These are phyloP conservation scores for Eumacrocentrus americanus DNA, from an alignment of 2,888 invertebrate species.

Conservation along the genomic window DNA sequence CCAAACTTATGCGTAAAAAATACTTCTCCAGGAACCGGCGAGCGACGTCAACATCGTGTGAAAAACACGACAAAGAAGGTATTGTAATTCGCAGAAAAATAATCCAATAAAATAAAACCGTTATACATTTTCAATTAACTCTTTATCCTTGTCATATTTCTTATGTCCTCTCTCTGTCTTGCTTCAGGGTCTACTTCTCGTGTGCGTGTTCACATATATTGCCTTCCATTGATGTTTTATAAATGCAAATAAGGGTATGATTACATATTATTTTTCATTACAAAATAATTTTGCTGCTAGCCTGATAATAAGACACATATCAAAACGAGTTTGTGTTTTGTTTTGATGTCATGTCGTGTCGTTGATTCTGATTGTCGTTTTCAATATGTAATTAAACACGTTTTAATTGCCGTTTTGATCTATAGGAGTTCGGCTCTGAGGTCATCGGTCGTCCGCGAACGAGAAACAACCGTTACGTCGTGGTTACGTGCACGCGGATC, in stretches of 20 bases:
- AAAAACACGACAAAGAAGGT: no score
- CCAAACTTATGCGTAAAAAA: neutral
- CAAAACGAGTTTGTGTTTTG: no score
- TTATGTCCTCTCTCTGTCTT: neutral
- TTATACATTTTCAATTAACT: neutral
- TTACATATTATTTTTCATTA: neutral
- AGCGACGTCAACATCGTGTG: no score
- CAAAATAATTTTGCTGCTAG: neutral
- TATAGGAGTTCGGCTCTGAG: neutral
- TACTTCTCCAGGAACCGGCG: neutral
- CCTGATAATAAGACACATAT: neutral
- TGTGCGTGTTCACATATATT: neutral
- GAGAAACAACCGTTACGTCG: conserved; percentile 26
- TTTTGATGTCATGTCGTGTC: no score
- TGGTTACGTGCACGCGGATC: conserved; percentile 10
- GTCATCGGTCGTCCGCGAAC: conserved; percentile 25
- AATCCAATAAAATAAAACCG: neutral
- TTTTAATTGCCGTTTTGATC: no score
- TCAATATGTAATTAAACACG: no score
- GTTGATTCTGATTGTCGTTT: no score
- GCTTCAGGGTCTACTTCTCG: neutral
- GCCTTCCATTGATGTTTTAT: neutral
- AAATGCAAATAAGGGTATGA: neutral
- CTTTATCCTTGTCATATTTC: neutral
- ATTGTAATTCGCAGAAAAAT: neutral